Percentiles rank a stretch among this genome's conserved stretches.
Evolutionary conservation across 2,113 vertebrate genomes (phyloP).

Genomic region (Sinocyclocheilus rhinocerous): DNA sequence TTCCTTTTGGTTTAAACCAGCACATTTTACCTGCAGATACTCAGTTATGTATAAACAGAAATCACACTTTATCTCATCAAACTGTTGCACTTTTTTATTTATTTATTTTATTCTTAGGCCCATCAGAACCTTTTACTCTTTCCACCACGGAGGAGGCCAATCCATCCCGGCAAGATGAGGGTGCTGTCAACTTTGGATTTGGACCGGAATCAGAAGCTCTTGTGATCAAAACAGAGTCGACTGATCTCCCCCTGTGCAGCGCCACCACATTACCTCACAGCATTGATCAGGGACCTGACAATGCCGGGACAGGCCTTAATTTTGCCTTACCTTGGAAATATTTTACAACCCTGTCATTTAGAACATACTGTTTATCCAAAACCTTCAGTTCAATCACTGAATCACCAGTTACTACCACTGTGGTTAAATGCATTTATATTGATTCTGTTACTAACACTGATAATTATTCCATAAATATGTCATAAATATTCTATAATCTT

Average conservation of each 20-base stretch:
- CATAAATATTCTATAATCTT: not conserved
- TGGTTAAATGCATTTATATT: not conserved
- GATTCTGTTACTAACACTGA: not conserved
- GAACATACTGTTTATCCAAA: not conserved
- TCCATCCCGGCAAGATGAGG: not conserved
- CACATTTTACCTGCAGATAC: not conserved
- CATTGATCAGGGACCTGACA: conserved; percentile 4
- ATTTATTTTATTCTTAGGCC: not conserved
- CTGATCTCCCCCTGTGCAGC: conserved; percentile 25
- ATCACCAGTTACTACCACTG: not conserved
- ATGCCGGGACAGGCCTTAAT: conserved; percentile 28
- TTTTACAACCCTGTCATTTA: not conserved
- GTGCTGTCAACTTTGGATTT: not conserved
- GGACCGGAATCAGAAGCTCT: not conserved
- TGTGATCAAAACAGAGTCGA: conserved; percentile 46
- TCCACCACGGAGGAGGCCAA: conserved; percentile 18
- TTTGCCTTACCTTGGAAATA: not conserved
- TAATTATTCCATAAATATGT: not conserved
- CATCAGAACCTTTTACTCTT: conserved; percentile 11
- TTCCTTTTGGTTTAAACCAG: not conserved
- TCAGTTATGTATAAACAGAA: not conserved
- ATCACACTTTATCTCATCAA: not conserved
- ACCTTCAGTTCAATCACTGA: not conserved
- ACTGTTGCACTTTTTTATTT: not conserved
- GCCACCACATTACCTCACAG: conserved; percentile 4